Conservation (phyloP, 2,113 vertebrate species). For the Saguinus midas region DNA sequence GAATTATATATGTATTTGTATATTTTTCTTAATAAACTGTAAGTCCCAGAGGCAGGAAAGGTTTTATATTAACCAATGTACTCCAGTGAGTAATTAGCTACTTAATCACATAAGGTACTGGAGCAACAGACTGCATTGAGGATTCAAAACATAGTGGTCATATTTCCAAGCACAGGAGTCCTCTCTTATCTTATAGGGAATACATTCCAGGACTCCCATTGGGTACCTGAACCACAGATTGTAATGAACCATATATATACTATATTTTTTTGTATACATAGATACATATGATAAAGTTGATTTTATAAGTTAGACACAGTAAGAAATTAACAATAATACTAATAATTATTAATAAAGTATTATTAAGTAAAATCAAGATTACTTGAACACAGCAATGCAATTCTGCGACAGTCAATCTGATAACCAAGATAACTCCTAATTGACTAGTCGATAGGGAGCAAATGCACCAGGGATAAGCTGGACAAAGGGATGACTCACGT, state of each 20-base stretch:
- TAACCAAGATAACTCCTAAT: background rate
- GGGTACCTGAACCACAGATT: background rate
- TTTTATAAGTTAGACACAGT: background rate
- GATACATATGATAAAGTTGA: background rate
- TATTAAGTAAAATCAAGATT: background rate
- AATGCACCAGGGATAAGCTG: background rate
- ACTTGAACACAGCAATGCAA: background rate
- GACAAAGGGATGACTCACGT: background rate
- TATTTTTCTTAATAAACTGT: background rate
- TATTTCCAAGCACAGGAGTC: background rate
- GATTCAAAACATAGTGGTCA: background rate
- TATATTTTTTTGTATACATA: background rate
- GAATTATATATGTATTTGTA: background rate
- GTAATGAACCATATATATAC: background rate
- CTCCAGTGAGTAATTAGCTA: background rate
- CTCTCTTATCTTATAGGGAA: background rate
- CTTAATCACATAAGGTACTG: background rate
- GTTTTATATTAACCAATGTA: background rate
- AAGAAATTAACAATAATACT: background rate
- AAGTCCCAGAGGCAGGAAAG: background rate
- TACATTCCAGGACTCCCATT: background rate
- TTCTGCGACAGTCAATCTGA: background rate
- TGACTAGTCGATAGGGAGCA: background rate
- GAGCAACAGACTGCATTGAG: background rate
- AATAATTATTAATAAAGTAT: background rate